phyloP scores from a whole-genome alignment of 2,888 invertebrate species.

The Monochamus alternatus region DNA sequence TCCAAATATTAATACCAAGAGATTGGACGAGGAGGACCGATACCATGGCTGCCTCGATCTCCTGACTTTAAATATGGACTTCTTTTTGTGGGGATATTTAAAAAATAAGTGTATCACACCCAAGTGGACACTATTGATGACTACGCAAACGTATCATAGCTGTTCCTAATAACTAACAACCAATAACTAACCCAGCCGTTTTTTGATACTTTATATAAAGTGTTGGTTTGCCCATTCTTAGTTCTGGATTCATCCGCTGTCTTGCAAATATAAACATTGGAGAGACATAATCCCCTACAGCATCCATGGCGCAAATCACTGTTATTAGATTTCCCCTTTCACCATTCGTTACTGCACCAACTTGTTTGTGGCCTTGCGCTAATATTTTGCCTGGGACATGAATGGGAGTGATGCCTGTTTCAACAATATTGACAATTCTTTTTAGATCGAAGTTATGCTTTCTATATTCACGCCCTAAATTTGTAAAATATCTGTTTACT shows the following conservation, averaged over 20 bases:
- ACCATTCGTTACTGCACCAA: slow-evolving; percentile 46
- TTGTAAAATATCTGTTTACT: background rate
- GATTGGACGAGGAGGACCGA: no score
- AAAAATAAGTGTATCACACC: no score
- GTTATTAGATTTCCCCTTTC: slow-evolving; percentile 47
- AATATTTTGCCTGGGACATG: background rate
- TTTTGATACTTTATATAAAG: slow-evolving; percentile 46
- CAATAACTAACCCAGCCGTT: slow-evolving; percentile 51
- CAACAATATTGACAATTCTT: background rate
- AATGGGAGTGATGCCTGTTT: background rate
- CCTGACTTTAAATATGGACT: no score
- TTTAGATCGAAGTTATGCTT: background rate
- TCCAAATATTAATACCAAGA: no score
- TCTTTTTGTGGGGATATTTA: no score
- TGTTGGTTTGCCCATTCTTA: slow-evolving; percentile 42
- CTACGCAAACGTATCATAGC: no score
- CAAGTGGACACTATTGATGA: no score
- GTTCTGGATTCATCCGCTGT: slow-evolving; percentile 40
- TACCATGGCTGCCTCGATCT: no score
- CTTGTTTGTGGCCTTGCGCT: slow-evolving; percentile 21
- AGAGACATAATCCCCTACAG: slow-evolving; percentile 45
- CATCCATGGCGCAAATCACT: slow-evolving; percentile 43
- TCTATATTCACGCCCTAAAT: background rate
- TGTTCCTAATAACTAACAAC: no score
- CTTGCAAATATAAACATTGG: slow-evolving; percentile 49